These are phyloP conservation scores for Chaetoderma sp. DNA, from an alignment of 2,888 invertebrate species.

Conservation along the genomic window DNA sequence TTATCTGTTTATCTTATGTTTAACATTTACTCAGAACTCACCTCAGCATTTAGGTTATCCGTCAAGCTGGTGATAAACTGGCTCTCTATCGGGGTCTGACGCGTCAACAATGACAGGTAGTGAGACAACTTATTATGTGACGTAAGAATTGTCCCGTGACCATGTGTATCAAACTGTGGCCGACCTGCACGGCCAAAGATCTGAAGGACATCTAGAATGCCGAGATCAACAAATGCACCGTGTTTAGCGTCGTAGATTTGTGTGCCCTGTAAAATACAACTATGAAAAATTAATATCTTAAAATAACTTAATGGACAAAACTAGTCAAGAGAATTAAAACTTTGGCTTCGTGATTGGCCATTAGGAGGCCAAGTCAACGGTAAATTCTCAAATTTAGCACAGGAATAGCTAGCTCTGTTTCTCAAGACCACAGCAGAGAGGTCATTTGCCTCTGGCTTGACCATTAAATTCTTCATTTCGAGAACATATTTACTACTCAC, in stretches of 20 bases:
- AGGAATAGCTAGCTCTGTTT: no score
- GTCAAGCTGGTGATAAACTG: conserved; percentile 91
- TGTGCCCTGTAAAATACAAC: conserved; percentile 79
- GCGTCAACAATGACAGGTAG: conserved; percentile 92
- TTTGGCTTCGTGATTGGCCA: no score
- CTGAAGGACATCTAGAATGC: conserved; percentile 89
- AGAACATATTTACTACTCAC: no score
- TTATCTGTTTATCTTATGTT: no score
- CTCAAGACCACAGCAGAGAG: no score
- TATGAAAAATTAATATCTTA: conserved; percentile 1
- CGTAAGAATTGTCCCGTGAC: conserved; percentile 96
- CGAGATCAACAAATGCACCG: conserved; percentile 93
- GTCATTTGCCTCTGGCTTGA: no score
- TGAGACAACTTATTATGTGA: conserved; percentile 90
- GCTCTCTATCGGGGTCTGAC: conserved; percentile 98
- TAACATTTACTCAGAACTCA: no score
- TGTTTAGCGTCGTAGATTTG: conserved; percentile 97
- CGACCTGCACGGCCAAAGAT: conserved; percentile 99
- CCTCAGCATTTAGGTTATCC: conserved; percentile 98
- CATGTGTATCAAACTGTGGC: conserved; percentile 93
- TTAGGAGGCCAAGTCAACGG: no score
- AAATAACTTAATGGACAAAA: background rate
- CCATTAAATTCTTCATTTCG: no score
- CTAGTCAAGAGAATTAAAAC: no score
- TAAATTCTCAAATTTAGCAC: no score